Evolutionary conservation across 2,113 vertebrate genomes (phyloP), one percentile per base, ranked within the genome.

Genomic region (Labrus mixtus): DNA sequence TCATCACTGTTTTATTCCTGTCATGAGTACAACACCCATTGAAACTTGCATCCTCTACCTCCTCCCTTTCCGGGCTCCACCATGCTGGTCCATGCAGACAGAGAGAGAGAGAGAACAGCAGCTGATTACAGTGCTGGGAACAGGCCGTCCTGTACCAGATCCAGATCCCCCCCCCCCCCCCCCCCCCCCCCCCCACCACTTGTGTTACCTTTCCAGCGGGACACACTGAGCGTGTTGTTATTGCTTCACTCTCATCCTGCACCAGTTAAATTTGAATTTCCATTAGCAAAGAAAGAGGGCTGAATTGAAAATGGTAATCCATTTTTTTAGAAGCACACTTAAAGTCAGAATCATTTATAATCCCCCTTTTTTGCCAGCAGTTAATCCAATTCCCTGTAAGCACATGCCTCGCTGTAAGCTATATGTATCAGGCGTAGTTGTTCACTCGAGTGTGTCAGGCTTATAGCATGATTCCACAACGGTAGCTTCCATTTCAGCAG

Each of bases 321-420:
- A 78, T 86, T 62, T 82, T 83, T 91, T 89, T 73, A 78, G 67
- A 82, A 70, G 59, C 63, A 57, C 81, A 75, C 72, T 83, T 79
- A 81, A 84, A 87, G 83, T 92, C 87, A 70, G 62, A 84, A 81
- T 90, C 61, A 17, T 86, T 83, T 83, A 81, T 90, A 90, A 91
- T 88, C 90, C 81, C 13, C 9, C 9, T 72, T 80, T 25, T 84
- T 87, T 85, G 71, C 76, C 67, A 73, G 51, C 59, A 53, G 78
- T 88, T 90, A 93, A 91, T 90, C 90, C 90, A 88, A 90, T 91
- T 91, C 67, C 77, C 76, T 78, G 78, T 69, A 78, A 88, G 83
- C 50, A 70, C 68, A 78, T 69, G 78, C 36, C 55, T 61, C 58
- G 68, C 85, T 87, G 64, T 81, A 87, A 87, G 82, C 74, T 85